Evolutionary conservation across 2,888 invertebrate genomes (phyloP).

Genomic region (Tiliacea aurago): DNA sequence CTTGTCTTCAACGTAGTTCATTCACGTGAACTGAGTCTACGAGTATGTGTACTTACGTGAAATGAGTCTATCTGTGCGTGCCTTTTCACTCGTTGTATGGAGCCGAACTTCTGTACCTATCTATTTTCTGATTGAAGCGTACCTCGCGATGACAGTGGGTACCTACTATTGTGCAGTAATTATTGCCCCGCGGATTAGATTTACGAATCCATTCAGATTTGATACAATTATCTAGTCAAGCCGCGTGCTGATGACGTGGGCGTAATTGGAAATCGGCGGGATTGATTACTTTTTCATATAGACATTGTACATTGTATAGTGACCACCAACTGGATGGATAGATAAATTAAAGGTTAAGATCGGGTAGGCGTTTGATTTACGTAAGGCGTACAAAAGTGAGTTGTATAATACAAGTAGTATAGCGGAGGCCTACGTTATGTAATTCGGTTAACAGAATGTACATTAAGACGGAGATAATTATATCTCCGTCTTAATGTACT

Average conservation of each 20-base stretch:
- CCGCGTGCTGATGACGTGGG: conserved; percentile 31
- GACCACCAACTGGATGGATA: neutral
- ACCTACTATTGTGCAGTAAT: conserved; percentile 58
- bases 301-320: neutral
- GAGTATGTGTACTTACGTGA: neutral
- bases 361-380: neutral
- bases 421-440: neutral
- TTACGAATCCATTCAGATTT: conserved; percentile 56
- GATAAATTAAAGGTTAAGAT: neutral
- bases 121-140: neutral
- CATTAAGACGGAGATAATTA: too few relatives aligned
- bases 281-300: conserved; percentile 42
- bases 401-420: neutral
- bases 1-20: too few relatives aligned
- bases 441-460: neutral
- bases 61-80: neutral
- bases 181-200: conserved; percentile 61
- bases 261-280: conserved; percentile 42
- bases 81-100: neutral
- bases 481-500: too few relatives aligned
- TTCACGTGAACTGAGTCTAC: too few relatives aligned
- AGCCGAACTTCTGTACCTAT: neutral
- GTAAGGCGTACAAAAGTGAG: neutral
- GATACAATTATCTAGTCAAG: conserved; percentile 54
- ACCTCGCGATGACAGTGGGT: conserved; percentile 40